Evolutionary conservation across 1,140 invertebrate genomes (phyloP), one percentile per base, ranked within the genome.

Genomic region (Steinernema khuongi): DNA sequence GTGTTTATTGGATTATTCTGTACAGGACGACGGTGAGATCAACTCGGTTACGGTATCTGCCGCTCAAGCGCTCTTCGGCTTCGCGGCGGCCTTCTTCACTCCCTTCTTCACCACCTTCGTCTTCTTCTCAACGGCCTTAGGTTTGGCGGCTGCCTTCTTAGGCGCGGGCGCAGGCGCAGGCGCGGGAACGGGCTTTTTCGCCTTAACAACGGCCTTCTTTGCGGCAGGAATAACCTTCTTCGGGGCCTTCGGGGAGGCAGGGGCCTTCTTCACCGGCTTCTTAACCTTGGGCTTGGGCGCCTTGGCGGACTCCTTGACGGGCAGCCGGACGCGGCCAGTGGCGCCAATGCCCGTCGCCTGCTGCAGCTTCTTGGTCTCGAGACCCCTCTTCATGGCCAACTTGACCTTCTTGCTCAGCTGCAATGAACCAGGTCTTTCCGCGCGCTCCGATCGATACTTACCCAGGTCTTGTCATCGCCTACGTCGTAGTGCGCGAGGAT

Each of bases 1-100:
- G n/a, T n/a, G n/a, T 60, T 60, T 60, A 60, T 60, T 60, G 50
- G 19, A 26, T 60, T 60, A 60, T 60, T 60, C 50, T 60, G 50
- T 60, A 60, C 50, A 60, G 14, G 22, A 60, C 14, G 4, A 60
- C 50, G 4, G 4, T 60, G 50, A 60, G 50, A 60, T 60, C 36
- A 41, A 41, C 50, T 60, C 50, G 50, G 26, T 60, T 60, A 60
- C 50, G 50, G 50, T 60, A 60, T 11, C 4, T 22, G 50, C 36
- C 36, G 7, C n/a, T n/a, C n/a, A 11, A n/a, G n/a, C 36, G 36
- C 50, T 60, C 50, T 60, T 60, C 7, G 50, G 50, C 50, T 60
- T 60, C 4, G 50, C 50, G 7, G 50, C 50, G 50, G 50, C 19
- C 11, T 11, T n/a, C n/a, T n/a, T n/a, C n/a, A n/a, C n/a, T n/a